Base-by-base conservation (phyloP, 2,797 vertebrate species). In the Adelosebastes latens region DNA sequence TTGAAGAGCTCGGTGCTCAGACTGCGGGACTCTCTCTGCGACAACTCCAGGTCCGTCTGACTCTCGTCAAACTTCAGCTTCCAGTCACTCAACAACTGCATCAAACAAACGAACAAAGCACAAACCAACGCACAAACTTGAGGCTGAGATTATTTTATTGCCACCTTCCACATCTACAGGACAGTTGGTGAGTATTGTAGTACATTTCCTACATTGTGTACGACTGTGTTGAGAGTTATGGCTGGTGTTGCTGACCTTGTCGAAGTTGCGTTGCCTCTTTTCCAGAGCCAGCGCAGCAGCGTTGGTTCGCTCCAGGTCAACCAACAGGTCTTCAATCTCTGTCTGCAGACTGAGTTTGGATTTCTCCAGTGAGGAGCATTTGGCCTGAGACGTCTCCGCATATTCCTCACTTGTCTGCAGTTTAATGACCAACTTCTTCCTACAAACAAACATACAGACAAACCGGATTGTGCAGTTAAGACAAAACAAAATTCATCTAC, bases 1-100 rank as follows among this genome's bases (percentile, higher is more conserved):
- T 97, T 98, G 89, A 99, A 98, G 77, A 99, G 97, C 85, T 99
- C 97, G 0, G 97, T 98, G 93, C 97, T 97, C 56, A 99, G 94
- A 85, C 96, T 93, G 18, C 97, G 97, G 0, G 97, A 96, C 88
- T 98, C 98, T 80, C 92, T 97, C 95, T 98, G 98, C 0, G 98
- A 96, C 0, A 89, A 83, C 80, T 99, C 97, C 89, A 99, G 94
- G 80, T 99, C 98, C 0, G 85, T 79, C 92, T 98, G 97, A 2
- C 92, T 95, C 86, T 97, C 97, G 63, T 98, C 97, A 0, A 96
- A 97, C 85, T 96, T 97, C 91, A 96, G 93, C 92, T 96, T 97
- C 95, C 97, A 97, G 75, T 98, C 97, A 0, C 95, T 92, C 82
- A 98, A 90, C 87, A 96, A 81, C 95, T 95, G 87, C 42, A 62